Percentiles rank a stretch among this genome's conserved stretches.
phyloP scores from a whole-genome alignment of 1,140 invertebrate species.

The Aphaenogaster ashmeadi region DNA sequence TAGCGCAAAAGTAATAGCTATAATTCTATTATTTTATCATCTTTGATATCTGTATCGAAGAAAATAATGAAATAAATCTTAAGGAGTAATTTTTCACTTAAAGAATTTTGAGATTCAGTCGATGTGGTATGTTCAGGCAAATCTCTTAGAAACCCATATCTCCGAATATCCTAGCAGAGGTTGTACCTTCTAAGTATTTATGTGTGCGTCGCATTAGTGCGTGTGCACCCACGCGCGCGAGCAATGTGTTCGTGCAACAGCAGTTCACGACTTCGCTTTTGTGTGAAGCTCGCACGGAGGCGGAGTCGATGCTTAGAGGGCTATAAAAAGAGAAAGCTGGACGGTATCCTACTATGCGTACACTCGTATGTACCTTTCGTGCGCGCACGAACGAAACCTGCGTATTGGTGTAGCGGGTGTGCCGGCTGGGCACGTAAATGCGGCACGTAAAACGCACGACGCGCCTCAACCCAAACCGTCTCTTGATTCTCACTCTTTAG shows the following conservation, averaged over 20 bases:
- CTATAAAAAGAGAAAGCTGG: conserved; percentile 81
- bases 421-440: conserved; percentile 70
- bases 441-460: conserved; percentile 68
- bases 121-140: conserved; percentile 14
- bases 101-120: not conserved
- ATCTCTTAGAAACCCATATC: conserved; percentile 19
- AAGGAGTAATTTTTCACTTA: conserved; percentile 2
- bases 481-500: conserved; percentile 20
- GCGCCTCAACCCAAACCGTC: conserved; percentile 64
- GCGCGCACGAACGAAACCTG: conserved; percentile 10
- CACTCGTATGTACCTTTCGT: conserved; percentile 45
- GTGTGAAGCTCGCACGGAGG: conserved; percentile 57
- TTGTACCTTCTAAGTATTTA: conserved; percentile 28
- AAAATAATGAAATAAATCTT: not conserved
- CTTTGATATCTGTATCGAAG: not conserved
- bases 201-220: conserved; percentile 40
- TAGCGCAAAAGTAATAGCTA: not conserved
- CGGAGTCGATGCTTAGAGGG: conserved; percentile 72
- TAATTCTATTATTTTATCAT: conserved; percentile 5
- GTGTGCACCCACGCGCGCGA: conserved; percentile 11
- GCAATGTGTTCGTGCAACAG: conserved; percentile 28
- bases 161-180: conserved; percentile 34
- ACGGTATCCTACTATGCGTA: conserved; percentile 61
- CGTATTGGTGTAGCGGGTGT: conserved; percentile 69
- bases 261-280: conserved; percentile 30